These are phyloP conservation scores for Eleginops maclovinus DNA, from an alignment of 2,113 vertebrate genomes.

Conservation along the genomic window DNA sequence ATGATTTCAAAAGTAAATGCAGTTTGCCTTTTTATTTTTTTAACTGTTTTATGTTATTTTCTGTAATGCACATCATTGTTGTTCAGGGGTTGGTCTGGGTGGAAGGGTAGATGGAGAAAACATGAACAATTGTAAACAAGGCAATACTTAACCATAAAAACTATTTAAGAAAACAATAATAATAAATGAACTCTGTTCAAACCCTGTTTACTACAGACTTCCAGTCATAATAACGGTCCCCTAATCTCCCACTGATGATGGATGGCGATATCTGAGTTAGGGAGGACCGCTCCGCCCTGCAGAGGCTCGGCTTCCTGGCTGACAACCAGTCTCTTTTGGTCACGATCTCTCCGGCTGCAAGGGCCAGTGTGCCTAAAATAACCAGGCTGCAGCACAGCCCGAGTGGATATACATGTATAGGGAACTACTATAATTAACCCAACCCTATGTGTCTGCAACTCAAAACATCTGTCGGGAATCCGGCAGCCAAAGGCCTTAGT, in stretches of 20 bases:
- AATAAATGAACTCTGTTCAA: too few relatives aligned
- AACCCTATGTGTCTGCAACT: conserved; percentile 66
- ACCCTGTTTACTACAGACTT: background rate
- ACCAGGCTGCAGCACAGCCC: conserved; percentile 47
- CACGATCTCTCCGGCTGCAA: conserved; percentile 53
- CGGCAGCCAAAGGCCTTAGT: conserved; percentile 62
- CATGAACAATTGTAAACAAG: too few relatives aligned
- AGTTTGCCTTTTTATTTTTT: too few relatives aligned
- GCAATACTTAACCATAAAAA: too few relatives aligned
- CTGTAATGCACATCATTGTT: too few relatives aligned
- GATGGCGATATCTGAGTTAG: conserved; percentile 41
- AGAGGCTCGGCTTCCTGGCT: conserved; percentile 64
- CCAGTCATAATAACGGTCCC: conserved; percentile 42
- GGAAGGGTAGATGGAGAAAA: too few relatives aligned
- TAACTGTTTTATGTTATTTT: too few relatives aligned
- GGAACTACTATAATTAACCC: conserved; percentile 79
- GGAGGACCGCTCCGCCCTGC: conserved; percentile 37
- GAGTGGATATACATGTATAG: conserved; percentile 62
- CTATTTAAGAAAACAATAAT: too few relatives aligned
- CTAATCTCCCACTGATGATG: conserved; percentile 17
- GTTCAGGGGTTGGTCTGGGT: too few relatives aligned
- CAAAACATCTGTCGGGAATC: conserved; percentile 71
- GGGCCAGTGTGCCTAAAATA: conserved; percentile 69
- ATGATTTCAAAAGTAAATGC: too few relatives aligned
- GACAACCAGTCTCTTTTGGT: conserved; percentile 74